These are phyloP conservation scores for Heterocephalus glaber DNA, from an alignment of 2,113 vertebrate species.

Conservation along the genomic window DNA sequence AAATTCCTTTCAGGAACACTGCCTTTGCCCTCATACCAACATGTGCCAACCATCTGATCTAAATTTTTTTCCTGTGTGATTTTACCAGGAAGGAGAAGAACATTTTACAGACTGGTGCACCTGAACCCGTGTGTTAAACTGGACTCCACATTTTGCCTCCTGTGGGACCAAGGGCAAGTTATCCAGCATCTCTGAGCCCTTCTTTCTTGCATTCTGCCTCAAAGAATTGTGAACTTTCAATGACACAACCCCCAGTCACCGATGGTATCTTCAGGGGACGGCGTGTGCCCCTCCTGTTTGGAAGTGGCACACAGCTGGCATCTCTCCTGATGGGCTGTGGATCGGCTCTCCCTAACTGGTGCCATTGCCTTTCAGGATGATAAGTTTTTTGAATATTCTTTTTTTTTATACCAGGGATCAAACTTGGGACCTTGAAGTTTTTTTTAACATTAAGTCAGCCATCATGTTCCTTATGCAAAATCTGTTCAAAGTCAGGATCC, in stretches of 20 bases:
- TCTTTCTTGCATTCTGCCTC: not conserved
- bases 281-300: not conserved
- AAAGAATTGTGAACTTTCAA: not conserved
- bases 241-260: not conserved
- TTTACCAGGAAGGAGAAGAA: not conserved
- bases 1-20: not conserved
- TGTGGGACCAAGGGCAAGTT: not conserved
- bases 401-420: too few species aligned
- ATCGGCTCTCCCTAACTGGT: not conserved
- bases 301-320: not conserved
- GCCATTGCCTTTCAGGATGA: not conserved
- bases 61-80: not conserved
- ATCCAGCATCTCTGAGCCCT: not conserved
- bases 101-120: not conserved
- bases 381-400: slow-evolving; percentile 22
- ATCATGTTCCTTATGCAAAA: not conserved
- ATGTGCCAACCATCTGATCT: not conserved
- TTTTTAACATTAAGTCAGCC: not conserved
- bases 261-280: not conserved
- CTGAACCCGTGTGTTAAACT: not conserved
- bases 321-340: not conserved
- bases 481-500: not conserved
- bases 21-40: not conserved
- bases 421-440: too few species aligned
- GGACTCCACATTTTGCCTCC: not conserved